Evolutionary conservation across 2,113 vertebrate genomes (phyloP).

Genomic region (Capreolus pygargus): DNA sequence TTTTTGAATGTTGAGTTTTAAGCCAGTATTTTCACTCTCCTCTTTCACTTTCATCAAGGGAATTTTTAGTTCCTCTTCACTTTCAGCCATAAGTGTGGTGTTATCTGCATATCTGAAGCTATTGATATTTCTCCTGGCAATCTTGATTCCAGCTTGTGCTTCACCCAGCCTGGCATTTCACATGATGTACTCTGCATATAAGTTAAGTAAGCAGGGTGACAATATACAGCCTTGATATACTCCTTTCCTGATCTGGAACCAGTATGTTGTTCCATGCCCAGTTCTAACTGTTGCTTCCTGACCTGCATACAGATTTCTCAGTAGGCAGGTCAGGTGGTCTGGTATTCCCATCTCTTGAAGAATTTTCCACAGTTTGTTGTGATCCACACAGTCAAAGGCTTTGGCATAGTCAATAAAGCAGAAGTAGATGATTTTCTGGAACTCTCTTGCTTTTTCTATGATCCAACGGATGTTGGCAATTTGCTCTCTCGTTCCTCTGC

Average conservation of each 20-base stretch:
- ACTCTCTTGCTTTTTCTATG: neutral
- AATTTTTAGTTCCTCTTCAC: neutral
- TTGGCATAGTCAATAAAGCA: neutral
- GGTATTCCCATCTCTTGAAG: neutral
- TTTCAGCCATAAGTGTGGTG: neutral
- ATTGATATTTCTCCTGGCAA: neutral
- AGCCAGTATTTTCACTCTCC: neutral
- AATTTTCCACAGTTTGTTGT: neutral
- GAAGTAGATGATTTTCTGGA: neutral
- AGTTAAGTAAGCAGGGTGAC: neutral
- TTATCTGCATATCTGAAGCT: neutral
- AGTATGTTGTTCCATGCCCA: neutral
- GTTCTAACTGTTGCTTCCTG: neutral
- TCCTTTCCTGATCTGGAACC: neutral
- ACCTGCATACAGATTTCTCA: neutral
- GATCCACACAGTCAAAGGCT: neutral
- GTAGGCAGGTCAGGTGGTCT: neutral
- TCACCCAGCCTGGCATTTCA: neutral
- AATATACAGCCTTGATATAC: neutral
- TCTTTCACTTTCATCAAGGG: neutral
- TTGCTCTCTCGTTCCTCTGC: neutral
- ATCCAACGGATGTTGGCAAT: neutral
- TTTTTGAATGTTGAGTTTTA: neutral
- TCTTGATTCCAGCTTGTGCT: neutral
- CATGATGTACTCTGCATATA: neutral